Evolutionary conservation across 2,113 vertebrate species (phyloP), one percentile per base, ranked within the genome.

Genomic region (Caranx ignobilis): DNA sequence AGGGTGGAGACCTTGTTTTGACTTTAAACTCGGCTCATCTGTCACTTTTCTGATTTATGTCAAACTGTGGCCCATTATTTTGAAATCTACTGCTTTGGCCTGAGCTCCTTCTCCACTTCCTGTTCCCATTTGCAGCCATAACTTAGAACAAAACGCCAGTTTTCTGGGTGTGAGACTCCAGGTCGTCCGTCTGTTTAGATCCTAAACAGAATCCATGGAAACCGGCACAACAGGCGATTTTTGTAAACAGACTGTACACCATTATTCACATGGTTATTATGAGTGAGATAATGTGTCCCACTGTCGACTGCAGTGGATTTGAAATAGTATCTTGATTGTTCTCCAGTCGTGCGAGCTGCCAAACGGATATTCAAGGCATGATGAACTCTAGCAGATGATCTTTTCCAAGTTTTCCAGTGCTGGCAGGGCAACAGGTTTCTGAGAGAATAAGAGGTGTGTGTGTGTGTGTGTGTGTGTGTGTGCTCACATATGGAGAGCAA

Each of bases 291-390:
- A 93, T 87, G 79, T 68, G 2, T 80, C 85, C 77, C 78, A 75
- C 87, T 90, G 81, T 89, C 75, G 63, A 18, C 72, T 68, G 47
- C 63, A 85, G 69, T 56, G 31, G 61, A 81, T 81, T 76, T 81
- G 85, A 88, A 89, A 92, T 90, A 92, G 74, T 89, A 77, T 88
- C 65, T 84, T 77, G 83, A 93, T 92, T 94, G 91, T 92, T 90
- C 84, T 91, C 72, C 63, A 81, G 32, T 79, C 6, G 52, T 57
- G 70, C 4, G 13, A 73, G 89, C 89, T 92, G 92, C 89, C 89
- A 93, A 84, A 76, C 69, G 79, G 86, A 93, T 83, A 80, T 87
- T 82, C 65, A 71, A 66, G 48, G 83, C 82, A 63, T 71, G 81
- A 89, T 84, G 89, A 92, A 79, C 81, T 85, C 71, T 6, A 65